phyloP scores from a whole-genome alignment of 2,888 invertebrate species.

The Tineola bisselliella region DNA sequence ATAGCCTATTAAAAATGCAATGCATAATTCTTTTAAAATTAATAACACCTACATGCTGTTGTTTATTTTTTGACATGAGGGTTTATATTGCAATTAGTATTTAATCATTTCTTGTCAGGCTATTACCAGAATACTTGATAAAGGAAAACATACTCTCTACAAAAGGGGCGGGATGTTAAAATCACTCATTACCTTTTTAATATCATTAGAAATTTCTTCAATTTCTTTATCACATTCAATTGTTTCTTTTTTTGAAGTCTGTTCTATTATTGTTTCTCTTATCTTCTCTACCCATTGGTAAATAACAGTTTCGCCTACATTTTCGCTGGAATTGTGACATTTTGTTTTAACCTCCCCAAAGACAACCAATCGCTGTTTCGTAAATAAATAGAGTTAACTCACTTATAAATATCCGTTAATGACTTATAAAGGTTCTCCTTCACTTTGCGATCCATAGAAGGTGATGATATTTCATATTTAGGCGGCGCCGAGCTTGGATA shows the following conservation, averaged over 20 bases:
- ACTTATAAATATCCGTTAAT: constrained; percentile 75
- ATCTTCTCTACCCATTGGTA: constrained; percentile 81
- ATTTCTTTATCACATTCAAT: neutral
- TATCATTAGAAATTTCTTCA: too few species aligned
- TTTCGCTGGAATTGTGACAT: constrained; percentile 60
- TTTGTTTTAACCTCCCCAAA: neutral
- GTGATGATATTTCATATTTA: constrained; percentile 75
- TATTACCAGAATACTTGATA: too few species aligned
- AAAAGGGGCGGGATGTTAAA: too few species aligned
- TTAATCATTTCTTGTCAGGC: too few species aligned
- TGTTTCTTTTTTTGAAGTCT: neutral
- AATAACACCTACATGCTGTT: too few species aligned
- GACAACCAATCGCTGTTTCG: too few species aligned
- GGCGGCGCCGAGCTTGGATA: constrained; percentile 76
- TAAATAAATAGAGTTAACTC: constrained; percentile 34
- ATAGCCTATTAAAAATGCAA: too few species aligned
- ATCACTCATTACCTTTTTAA: neutral
- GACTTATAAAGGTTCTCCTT: constrained; percentile 65
- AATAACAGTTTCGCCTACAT: constrained; percentile 74
- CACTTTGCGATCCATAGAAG: constrained; percentile 70
- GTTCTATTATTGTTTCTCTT: constrained; percentile 56
- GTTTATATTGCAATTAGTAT: too few species aligned
- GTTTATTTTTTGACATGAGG: too few species aligned
- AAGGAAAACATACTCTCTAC: too few species aligned
- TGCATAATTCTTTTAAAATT: too few species aligned